Percentiles rank a stretch among this genome's conserved stretches.
Evolutionary conservation across 1,140 invertebrate genomes (phyloP).

Genomic region (Adelges cooleyi): DNA sequence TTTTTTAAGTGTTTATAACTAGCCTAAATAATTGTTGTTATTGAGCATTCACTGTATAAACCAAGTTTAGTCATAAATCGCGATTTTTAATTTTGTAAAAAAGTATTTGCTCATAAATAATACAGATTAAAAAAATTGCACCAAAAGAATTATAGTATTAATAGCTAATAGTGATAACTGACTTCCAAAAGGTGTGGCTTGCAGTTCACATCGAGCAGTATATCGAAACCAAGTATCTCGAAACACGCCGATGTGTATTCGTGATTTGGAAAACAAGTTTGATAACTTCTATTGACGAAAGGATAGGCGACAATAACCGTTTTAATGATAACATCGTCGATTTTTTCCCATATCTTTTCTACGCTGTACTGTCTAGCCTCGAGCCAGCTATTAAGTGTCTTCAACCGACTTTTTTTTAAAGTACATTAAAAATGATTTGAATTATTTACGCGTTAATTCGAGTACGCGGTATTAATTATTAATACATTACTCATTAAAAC

Average conservation of each 20-base stretch:
- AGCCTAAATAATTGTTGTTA: too few relatives aligned
- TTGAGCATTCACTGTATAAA: too few relatives aligned
- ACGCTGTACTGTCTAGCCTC: conserved; percentile 56
- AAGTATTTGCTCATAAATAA: too few relatives aligned
- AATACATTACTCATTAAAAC: too few relatives aligned
- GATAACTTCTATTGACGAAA: conserved; percentile 74
- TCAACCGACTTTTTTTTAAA: conserved; percentile 67
- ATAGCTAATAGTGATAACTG: too few relatives aligned
- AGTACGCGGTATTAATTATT: background rate
- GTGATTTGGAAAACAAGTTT: conserved; percentile 74
- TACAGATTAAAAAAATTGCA: too few relatives aligned
- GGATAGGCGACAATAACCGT: conserved; percentile 75
- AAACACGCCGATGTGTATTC: conserved; percentile 75
- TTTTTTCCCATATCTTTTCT: conserved; percentile 60
- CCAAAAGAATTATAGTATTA: too few relatives aligned
- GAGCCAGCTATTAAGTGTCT: conserved; percentile 37
- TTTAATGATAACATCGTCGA: conserved; percentile 84
- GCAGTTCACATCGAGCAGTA: conserved; percentile 71
- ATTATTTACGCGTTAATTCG: background rate
- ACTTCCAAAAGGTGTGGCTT: conserved; percentile 78
- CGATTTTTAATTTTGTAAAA: too few relatives aligned
- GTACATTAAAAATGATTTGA: background rate
- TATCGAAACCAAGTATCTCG: conserved; percentile 79
- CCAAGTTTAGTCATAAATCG: too few relatives aligned
- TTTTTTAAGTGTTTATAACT: too few relatives aligned